Evolutionary conservation across 2,113 vertebrate species (phyloP).

Genomic region (Cnemophilus loriae): DNA sequence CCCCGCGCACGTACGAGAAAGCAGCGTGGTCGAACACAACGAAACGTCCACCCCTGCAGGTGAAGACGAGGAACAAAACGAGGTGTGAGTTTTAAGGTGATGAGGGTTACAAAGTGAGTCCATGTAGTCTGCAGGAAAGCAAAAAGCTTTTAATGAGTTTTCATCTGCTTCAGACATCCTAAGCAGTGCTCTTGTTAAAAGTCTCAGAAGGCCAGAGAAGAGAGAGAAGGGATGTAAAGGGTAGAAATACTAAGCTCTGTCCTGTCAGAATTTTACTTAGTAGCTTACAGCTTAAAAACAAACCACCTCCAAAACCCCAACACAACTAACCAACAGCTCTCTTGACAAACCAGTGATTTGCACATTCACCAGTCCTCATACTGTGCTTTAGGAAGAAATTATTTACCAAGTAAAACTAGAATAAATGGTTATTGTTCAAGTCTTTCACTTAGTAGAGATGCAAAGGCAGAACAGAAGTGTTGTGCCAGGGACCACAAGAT

Average conservation of each 20-base stretch:
- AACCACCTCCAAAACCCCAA: background rate
- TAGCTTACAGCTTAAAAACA: background rate
- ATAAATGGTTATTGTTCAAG: background rate
- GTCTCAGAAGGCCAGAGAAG: background rate
- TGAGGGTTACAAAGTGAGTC: background rate
- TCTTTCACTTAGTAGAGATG: background rate
- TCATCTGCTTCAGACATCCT: background rate
- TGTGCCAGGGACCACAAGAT: background rate
- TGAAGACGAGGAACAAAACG: background rate
- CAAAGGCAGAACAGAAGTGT: background rate
- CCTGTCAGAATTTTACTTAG: background rate
- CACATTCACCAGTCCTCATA: background rate
- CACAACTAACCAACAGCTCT: background rate
- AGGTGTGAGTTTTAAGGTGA: background rate
- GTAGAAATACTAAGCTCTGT: background rate
- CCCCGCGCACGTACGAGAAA: slow-evolving; percentile 81
- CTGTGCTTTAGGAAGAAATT: background rate
- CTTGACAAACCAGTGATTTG: background rate
- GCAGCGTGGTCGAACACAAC: slow-evolving; percentile 89
- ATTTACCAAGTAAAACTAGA: background rate
- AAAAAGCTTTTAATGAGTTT: background rate
- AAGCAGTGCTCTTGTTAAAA: background rate
- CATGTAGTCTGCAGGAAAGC: background rate
- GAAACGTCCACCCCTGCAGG: slow-evolving; percentile 81
- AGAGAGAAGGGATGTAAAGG: background rate